Conservation (phyloP, 2,797 vertebrate species). For the Cossypha niveicapilla region DNA sequence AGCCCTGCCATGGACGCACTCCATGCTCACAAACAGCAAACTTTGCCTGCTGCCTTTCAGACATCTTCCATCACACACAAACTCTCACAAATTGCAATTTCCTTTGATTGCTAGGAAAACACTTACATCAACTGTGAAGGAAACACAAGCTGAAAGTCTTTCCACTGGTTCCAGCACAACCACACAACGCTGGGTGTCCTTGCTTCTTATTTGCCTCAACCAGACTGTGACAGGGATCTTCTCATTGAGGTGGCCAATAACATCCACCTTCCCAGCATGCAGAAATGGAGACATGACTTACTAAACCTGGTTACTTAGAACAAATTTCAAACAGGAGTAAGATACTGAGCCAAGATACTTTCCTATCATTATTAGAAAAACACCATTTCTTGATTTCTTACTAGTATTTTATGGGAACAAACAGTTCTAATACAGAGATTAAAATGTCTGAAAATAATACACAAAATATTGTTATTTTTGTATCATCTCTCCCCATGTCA, state of each 20-base stretch:
- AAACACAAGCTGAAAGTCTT: slow-evolving; percentile 80
- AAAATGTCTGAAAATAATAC: not conserved
- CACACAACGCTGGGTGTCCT: slow-evolving; percentile 64
- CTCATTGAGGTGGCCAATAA: slow-evolving; percentile 68
- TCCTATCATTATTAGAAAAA: not conserved
- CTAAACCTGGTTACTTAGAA: not conserved
- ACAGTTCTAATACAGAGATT: not conserved
- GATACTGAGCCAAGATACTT: not conserved
- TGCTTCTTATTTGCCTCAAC: slow-evolving; percentile 68
- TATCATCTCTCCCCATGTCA: accelerated
- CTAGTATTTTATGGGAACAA: not conserved
- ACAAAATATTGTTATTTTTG: not conserved
- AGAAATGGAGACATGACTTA: not conserved
- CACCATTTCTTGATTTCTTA: not conserved
- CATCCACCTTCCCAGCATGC: slow-evolving; percentile 77
- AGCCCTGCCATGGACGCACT: not conserved
- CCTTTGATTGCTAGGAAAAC: not conserved
- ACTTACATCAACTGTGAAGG: slow-evolving; percentile 82
- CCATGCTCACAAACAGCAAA: accelerated
- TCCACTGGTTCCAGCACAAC: slow-evolving; percentile 86
- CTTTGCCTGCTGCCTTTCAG: not conserved
- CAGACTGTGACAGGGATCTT: slow-evolving; percentile 85
- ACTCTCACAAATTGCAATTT: not conserved
- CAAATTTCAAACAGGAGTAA: not conserved
- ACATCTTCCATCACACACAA: not conserved